phyloP scores from a whole-genome alignment of 2,888 invertebrate genomes.

The Quadroppia sp. region DNA sequence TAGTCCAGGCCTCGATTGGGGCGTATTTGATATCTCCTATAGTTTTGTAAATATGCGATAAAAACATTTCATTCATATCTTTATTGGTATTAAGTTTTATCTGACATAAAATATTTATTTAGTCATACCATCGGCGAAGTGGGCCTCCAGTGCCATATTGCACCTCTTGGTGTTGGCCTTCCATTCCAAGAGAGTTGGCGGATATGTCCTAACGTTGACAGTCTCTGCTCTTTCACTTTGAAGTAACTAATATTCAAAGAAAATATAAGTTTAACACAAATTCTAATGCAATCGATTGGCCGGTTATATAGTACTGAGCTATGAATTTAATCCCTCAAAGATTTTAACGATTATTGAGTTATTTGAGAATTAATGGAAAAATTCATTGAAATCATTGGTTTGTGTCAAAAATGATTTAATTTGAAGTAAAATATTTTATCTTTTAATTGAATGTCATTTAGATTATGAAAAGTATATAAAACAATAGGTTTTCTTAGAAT shows the following conservation, averaged over 20 bases:
- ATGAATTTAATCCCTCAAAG: too few species aligned
- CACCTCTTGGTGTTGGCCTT: constrained; percentile 67
- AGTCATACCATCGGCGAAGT: constrained; percentile 60
- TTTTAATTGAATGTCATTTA: too few species aligned
- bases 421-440: too few species aligned
- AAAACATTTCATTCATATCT: constrained; percentile 13
- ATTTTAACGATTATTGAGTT: too few species aligned
- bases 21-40: constrained; percentile 57
- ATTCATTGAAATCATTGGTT: too few species aligned
- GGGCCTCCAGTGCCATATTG: constrained; percentile 69
- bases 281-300: background rate
- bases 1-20: constrained; percentile 88
- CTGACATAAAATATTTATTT: background rate
- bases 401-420: too few species aligned
- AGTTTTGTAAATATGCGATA: background rate
- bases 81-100: constrained; percentile 16
- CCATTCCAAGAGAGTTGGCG: constrained; percentile 77
- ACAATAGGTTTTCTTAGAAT: too few species aligned
- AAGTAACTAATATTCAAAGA: constrained; percentile 57
- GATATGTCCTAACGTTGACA: constrained; percentile 63
- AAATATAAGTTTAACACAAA: background rate
- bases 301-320: too few species aligned
- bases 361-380: too few species aligned
- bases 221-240: constrained; percentile 56
- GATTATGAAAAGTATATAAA: too few species aligned